Base-by-base conservation (phyloP, 2,888 invertebrate genomes). In the Sarcophaga carnaria region DNA sequence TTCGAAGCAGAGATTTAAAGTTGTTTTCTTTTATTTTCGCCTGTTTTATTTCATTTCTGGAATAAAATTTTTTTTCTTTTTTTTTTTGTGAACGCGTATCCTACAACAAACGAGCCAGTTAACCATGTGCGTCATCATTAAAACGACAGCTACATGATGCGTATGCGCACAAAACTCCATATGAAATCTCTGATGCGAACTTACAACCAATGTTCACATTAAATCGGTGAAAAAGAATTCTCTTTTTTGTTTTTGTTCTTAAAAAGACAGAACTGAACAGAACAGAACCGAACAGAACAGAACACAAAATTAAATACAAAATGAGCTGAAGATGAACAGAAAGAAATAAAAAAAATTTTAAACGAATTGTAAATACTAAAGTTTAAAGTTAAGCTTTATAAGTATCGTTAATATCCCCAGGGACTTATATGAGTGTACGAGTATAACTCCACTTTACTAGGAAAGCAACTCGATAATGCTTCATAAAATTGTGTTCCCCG, bases 81-180 rank as follows among this genome's bases (percentile, higher is more conserved):
- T 60, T 60, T 62, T n/a, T 17, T 20, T 75, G 25, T 66, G 45
- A 12, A 54, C 17, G 22, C 59, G 63, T 67, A 72, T 66, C 67
- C 76, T 71, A 76, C 79, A 76, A 83, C 83, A 86, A 80, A 17
- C 54, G 4, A 54, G 54, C 70, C 87, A 87, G 84, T 81, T 81
- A 87, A 84, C 37, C 81, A 84, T 87, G 87, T 87, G 87, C 67
- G 87, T 87, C 87, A 81, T 87, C 87, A 87, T 87, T 87, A 87
- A 87, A 87, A 76, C 87, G 87, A 87, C 87, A 87, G 87, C 87
- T 84, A 87, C 87, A 87, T 87, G 87, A 87, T 87, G 87, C 87
- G 87, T 87, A 87, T 87, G 87, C 87, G 79, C 84, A 78, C 87
- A 81, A 84, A 84, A 81, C 87, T 83, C 80, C 84, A 87, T 83